A percentile compares a stretch with the other conserved stretches of the same genome.
phyloP scores from a whole-genome alignment of 2,888 invertebrate species.

The Zelleria hepariella region DNA sequence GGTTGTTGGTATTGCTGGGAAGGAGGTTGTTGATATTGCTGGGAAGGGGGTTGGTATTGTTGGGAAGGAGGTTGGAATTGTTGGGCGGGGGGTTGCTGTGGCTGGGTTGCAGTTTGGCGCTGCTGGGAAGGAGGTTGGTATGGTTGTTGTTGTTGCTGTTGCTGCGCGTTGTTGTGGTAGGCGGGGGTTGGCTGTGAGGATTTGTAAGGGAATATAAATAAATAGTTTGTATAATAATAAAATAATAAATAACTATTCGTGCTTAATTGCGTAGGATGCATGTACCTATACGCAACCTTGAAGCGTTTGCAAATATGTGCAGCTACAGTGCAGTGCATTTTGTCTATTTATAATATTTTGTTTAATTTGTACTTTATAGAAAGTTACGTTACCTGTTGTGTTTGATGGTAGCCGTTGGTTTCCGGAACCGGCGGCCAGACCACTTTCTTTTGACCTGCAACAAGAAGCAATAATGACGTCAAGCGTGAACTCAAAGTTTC shows the following conservation, averaged over 20 bases:
- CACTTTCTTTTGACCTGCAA: conserved; percentile 86
- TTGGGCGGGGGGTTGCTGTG: conserved; percentile 11
- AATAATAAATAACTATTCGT: neutral
- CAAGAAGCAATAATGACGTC: conserved; percentile 21
- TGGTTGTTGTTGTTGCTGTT: conserved; percentile 36
- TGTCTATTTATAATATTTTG: neutral
- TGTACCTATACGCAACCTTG: conserved; percentile 24
- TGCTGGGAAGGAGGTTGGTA: conserved; percentile 11
- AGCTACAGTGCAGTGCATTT: conserved; percentile 25
- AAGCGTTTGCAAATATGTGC: conserved; percentile 45
- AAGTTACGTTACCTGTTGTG: conserved; percentile 68
- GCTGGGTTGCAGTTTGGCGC: conserved; percentile 14
- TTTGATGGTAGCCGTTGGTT: conserved; percentile 73
- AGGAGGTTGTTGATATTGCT: conserved; percentile 19
- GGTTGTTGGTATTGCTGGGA: conserved; percentile 19
- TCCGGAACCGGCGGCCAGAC: conserved; percentile 89
- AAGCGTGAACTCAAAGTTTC: neutral
- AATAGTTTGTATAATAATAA: neutral
- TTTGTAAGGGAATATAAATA: neutral
- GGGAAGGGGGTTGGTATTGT: conserved; percentile 13
- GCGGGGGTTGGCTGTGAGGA: conserved; percentile 56
- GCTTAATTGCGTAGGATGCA: neutral
- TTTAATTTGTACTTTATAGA: conserved; percentile 5
- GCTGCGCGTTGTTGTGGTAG: conserved; percentile 62
- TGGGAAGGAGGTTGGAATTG: neutral